Evolutionary conservation across 2,888 invertebrate genomes (phyloP).

Genomic region (Frankliniella fusca): DNA sequence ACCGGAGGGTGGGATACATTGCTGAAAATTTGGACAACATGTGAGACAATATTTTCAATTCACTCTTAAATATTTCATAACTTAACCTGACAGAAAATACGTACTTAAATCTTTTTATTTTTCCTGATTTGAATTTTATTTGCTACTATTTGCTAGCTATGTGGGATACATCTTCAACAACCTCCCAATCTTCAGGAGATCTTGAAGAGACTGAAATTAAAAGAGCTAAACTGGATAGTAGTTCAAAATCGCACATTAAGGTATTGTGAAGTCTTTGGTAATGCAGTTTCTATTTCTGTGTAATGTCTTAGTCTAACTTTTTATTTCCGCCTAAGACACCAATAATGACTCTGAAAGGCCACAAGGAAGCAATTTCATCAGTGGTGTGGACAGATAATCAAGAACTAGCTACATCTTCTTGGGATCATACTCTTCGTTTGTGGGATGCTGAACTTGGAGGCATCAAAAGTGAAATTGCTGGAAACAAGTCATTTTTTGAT

Average conservation of each 20-base stretch:
- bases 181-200: slow-evolving; percentile 45
- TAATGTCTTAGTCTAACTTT: slow-evolving; percentile 25
- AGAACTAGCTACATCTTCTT: slow-evolving; percentile 79
- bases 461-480: slow-evolving; percentile 73
- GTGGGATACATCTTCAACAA: neutral
- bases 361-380: slow-evolving; percentile 83
- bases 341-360: slow-evolving; percentile 81
- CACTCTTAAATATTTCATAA: neutral
- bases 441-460: slow-evolving; percentile 90
- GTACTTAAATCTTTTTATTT: neutral
- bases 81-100: neutral
- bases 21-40: slow-evolving; percentile 85
- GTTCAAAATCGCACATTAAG: slow-evolving; percentile 38
- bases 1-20: slow-evolving; percentile 92
- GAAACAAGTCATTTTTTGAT: slow-evolving; percentile 87
- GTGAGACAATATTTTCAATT: slow-evolving; percentile 45
- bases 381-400: slow-evolving; percentile 72
- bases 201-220: slow-evolving; percentile 59
- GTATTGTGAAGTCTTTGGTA: slow-evolving; percentile 40
- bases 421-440: slow-evolving; percentile 91
- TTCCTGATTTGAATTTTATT: neutral
- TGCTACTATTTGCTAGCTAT: neutral
- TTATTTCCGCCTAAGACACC: slow-evolving; percentile 59
- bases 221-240: slow-evolving; percentile 56
- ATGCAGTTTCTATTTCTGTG: neutral